Evolutionary conservation across 2,113 vertebrate genomes (phyloP), one percentile per base, ranked within the genome.

Genomic region (Cyprinodon variegatus): DNA sequence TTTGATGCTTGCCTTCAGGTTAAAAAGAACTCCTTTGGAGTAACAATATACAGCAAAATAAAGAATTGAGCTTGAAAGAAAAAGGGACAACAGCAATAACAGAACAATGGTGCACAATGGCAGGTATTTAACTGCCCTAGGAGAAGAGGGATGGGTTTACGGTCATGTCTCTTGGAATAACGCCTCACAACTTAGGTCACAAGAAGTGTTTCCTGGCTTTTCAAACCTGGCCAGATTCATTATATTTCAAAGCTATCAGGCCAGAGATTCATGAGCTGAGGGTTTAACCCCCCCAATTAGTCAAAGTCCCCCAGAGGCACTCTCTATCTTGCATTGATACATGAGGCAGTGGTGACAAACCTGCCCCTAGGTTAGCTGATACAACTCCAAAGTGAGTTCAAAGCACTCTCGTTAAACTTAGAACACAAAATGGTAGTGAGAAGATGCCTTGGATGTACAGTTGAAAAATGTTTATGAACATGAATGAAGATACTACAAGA

Each of bases 41-140:
- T 94, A 95, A 94, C 92, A 93, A 93, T 94, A 95, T 94, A 93
- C 94, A 94, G 91, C 93, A 93, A 94, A 95, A 95, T 94, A 95
- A 94, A 94, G 93, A 92, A 92, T 94, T 91, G 86, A 82, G 88
- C 87, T 92, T 93, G 92, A 95, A 94, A 92, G 92, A 90, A 94
- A 92, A 91, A 90, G 88, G 92, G 86, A 95, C 93, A 95, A 94
- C 93, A 93, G 93, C 93, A 95, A 94, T 94, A 93, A 91, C 85
- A 29, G 86, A 89, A 95, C 93, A 94, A 94, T 94, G 83, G 92
- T 90, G 90, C 93, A 92, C 92, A 94, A 94, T 94, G 89, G 90
- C 89, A 91, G 92, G 91, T 92, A 91, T 94, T 94, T 94, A 93
- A 93, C 92, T 90, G 92, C 92, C 87, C 86, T 73, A 70, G 90